Base-by-base conservation (phyloP, 2,888 invertebrate genomes). In the Nomada goodeniana region DNA sequence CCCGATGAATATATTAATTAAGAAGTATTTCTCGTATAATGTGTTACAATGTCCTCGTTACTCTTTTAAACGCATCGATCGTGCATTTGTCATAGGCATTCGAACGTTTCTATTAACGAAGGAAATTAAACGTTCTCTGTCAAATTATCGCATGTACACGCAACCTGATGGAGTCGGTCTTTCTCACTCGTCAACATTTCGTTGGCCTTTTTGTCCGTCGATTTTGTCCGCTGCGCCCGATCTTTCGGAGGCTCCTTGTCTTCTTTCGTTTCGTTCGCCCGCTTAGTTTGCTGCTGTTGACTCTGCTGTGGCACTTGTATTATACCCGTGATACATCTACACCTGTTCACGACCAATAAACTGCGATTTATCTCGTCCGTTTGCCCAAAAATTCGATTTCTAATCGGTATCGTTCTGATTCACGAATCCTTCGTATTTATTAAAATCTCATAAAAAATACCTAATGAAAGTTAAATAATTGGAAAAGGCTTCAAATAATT, bases 161-260 rank as follows among this genome's bases (percentile, higher is more conserved):
- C 55, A 86, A 84, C 60, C 79, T 79, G 84, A 80, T 55, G 26
- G 53, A 68, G 9, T 74, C 64, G 72, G 76, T 55, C 63, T 69
- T 83, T 68, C 81, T 87, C 87, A 77, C 80, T 72, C 80, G 69
- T 78, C 78, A 86, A 81, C 80, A 65, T 73, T 75, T 78, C 82
- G 61, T 57, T 20, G 57, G 53, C 0, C 18, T 52, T 65, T 47
- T 69, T 67, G 7, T 81, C 74, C 52, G 5, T 2, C 11, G 18
- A 11, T 63, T 69, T 60, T 11, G 18, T 1, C 50, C 36, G 7
- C 10, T 67, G 29, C 13, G 13, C n/a, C 4, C 60, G 64, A 0
- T 55, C 59, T 13, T 57, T 64, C 4, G 5, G 1, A 9, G 23
- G 0, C 7, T 50, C 20, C 18, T 57, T 15, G 3, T 29, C 42